Evolutionary conservation across 1,140 invertebrate genomes (phyloP).

Genomic region (Saccostrea glomerata): DNA sequence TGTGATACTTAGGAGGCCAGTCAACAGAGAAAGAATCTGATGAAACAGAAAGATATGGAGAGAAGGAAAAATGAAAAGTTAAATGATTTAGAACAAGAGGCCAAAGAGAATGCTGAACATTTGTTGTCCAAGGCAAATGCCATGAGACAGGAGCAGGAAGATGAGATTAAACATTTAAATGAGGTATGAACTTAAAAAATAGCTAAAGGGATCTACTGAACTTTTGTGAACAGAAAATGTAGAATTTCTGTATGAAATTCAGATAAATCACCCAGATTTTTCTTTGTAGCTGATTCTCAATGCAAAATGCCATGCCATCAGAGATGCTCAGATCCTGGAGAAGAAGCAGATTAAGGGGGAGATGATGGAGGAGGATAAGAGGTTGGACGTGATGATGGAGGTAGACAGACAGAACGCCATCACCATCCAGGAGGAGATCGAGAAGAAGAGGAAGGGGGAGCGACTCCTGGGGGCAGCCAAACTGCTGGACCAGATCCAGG

Average conservation of each 20-base stretch:
- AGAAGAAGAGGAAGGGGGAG: conserved; percentile 75
- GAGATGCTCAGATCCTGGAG: conserved; percentile 79
- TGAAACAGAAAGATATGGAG: conserved; percentile 77
- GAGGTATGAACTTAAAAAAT: conserved; percentile 68
- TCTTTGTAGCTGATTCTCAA: conserved; percentile 77
- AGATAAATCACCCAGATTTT: neutral
- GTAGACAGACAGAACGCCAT: conserved; percentile 78
- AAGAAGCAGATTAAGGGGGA: conserved; percentile 76
- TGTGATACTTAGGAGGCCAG: conserved; percentile 68
- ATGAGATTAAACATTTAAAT: conserved; percentile 80
- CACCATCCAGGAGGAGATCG: conserved; percentile 78
- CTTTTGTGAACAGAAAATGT: neutral
- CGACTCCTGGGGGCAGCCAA: conserved; percentile 75
- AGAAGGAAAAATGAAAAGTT: conserved; percentile 76
- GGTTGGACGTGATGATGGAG: conserved; percentile 80
- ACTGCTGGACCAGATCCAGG: conserved; percentile 78
- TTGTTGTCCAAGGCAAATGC: conserved; percentile 77
- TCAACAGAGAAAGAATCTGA: conserved; percentile 72
- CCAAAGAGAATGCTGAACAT: conserved; percentile 77
- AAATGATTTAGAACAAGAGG: conserved; percentile 78
- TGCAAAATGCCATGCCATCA: conserved; percentile 79
- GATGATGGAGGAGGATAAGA: conserved; percentile 76
- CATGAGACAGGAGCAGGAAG: conserved; percentile 78
- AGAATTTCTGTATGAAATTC: neutral
- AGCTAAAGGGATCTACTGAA: neutral